Conservation (phyloP, 2,888 invertebrate genomes). For the Schizaphis graminum region DNA sequence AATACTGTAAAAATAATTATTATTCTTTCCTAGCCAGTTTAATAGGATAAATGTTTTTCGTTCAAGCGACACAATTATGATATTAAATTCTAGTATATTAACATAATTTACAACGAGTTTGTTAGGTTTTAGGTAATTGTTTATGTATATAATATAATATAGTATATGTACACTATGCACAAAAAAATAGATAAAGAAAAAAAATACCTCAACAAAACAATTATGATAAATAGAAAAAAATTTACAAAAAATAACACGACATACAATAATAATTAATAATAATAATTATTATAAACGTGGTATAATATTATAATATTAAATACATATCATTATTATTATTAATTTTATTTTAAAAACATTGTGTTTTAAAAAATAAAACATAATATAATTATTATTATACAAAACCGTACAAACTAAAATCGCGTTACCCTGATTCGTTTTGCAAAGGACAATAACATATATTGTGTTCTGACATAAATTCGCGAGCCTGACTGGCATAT, state of each 20-base stretch:
- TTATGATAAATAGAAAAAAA: conserved; percentile 63
- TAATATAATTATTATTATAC: conserved; percentile 2
- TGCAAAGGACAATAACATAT: neutral
- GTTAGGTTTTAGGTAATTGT: conserved; percentile 60
- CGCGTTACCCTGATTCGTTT: conserved; percentile 49
- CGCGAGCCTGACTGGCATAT: neutral
- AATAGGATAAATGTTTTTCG: conserved; percentile 11
- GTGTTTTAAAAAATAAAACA: neutral
- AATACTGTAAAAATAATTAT: conserved; percentile 33
- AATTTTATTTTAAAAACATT: conserved; percentile 30
- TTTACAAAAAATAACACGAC: conserved; percentile 46
- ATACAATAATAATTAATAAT: conserved; percentile 48
- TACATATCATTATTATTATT: conserved; percentile 22
- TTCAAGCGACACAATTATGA: conserved; percentile 54
- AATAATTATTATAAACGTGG: conserved; percentile 36
- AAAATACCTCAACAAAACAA: conserved; percentile 63
- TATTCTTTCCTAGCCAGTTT: conserved; percentile 51
- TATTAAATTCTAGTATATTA: conserved; percentile 56
- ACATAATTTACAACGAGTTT: conserved; percentile 61
- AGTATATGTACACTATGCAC: conserved; percentile 57
- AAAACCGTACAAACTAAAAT: conserved; percentile 24
- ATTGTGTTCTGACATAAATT: conserved; percentile 45
- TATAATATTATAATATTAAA: conserved; percentile 49
- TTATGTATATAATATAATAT: conserved; percentile 57
- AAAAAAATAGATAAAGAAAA: conserved; percentile 61